Evolutionary conservation across 2,113 vertebrate genomes (phyloP), one percentile per base, ranked within the genome.

Genomic region (Scytalopus superciliaris): DNA sequence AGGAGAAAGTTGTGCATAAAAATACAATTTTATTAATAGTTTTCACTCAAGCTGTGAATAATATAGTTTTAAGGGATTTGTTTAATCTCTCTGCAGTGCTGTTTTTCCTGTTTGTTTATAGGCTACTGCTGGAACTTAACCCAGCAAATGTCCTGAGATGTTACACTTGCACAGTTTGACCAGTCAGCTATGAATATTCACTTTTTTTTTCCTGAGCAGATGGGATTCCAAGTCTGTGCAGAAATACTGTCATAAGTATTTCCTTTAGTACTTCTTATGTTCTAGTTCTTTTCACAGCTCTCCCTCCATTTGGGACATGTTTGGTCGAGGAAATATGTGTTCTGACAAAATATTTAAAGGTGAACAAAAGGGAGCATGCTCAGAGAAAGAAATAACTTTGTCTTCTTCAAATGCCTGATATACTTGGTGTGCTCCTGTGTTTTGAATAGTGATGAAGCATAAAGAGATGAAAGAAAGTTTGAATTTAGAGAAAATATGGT

Each of bases 321-420:
- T 89, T 94, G n/a, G 52, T 44, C 63, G 55, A 76, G 80, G 69
- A 59, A 82, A 78, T 84, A 35, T 4, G 30, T 47, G 62, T 75
- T 59, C 64, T 94, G 92, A 55, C 87, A 78, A 94, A 96, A 91
- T 39, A 89, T 45, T 89, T 87, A 17, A 37, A 95, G 87, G 73
- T 84, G 92, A 81, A 45, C 52, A 45, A 50, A 73, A 56, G 33
- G 22, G 42, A 60, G 17, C 1, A 28, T 78, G 50, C 35, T 74
- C 27, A 56, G 79, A 69, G 74, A 42, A 88, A 56, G 50, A 35
- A 49, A 4, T 27, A 30, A 28, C 7, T 60, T 89, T 23, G 16
- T 67, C 11, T 15, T 45, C 44, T 76, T 47, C 47, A 47, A 56
- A 31, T 62, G 10, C 30, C 53, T 37, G 74, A 2, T 18, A 1